Evolutionary conservation across 1,140 invertebrate genomes (phyloP).

Genomic region (Cydia pomonella): DNA sequence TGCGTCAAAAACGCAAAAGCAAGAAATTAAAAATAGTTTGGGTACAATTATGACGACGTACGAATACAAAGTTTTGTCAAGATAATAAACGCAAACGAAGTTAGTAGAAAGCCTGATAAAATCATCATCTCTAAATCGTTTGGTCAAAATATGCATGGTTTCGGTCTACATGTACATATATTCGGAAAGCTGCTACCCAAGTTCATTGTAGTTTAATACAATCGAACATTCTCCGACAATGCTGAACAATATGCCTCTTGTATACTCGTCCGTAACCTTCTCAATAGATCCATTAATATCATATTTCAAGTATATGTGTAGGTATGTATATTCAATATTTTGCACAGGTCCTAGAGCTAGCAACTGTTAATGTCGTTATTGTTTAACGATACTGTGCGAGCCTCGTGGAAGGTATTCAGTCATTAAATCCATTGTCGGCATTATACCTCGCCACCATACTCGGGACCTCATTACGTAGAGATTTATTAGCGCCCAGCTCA

Average conservation of each 20-base stretch:
- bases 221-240: not conserved
- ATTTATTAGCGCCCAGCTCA: conserved; percentile 47
- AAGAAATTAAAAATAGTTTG: too few species aligned
- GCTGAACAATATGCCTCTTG: not conserved
- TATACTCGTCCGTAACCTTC: not conserved
- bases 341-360: not conserved
- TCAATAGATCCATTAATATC: conserved; percentile 1
- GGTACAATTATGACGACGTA: too few species aligned
- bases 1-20: not conserved
- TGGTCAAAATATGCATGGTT: not conserved
- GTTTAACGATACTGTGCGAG: conserved; percentile 33
- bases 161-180: not conserved
- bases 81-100: too few species aligned
- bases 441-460: conserved; percentile 39
- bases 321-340: not conserved
- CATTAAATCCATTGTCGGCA: conserved; percentile 44
- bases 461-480: conserved; percentile 43
- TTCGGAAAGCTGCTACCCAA: not conserved
- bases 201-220: conserved; percentile 11
- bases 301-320: conserved; percentile 1
- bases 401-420: conserved; percentile 40
- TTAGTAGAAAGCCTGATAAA: too few species aligned
- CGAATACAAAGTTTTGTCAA: too few species aligned
- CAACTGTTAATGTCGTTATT: conserved; percentile 36
- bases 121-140: too few species aligned